Conservation (phyloP, 37 sponge, comb jelly and placozoan genomes). For the Bolinopsis microptera region DNA sequence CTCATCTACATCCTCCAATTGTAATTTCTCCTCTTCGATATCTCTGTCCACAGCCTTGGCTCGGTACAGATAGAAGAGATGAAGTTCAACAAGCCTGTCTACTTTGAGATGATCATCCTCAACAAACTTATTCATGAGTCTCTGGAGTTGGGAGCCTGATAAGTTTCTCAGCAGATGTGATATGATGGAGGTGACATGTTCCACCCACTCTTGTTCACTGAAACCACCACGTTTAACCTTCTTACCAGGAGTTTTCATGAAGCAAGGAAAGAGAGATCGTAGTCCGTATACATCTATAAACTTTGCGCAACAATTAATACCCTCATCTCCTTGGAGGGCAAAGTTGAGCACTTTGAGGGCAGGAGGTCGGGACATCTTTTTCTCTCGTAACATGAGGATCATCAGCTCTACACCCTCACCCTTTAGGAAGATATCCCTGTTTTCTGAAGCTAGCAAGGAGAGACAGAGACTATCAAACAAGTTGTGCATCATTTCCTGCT, state of each 20-base stretch:
- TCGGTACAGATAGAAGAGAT: conserved; percentile 77
- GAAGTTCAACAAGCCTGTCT: conserved; percentile 92
- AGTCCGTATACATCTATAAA: conserved; percentile 95
- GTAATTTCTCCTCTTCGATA: conserved; percentile 31
- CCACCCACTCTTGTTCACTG: conserved; percentile 80
- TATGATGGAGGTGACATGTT: conserved; percentile 90
- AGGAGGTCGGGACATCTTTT: conserved; percentile 78
- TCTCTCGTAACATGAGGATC: conserved; percentile 90
- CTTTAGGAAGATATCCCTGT: conserved; percentile 85
- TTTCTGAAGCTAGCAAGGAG: conserved; percentile 79
- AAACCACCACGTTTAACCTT: conserved; percentile 66
- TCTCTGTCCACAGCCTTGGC: conserved; percentile 67
- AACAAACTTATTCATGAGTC: conserved; percentile 83
- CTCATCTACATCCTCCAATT: conserved; percentile 66
- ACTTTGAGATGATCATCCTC: conserved; percentile 94
- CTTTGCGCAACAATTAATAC: conserved; percentile 84
- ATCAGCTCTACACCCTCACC: conserved; percentile 98
- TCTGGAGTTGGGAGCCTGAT: neutral
- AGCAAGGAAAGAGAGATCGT: conserved; percentile 86
- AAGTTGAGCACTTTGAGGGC: conserved; percentile 94
- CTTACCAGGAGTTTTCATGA: conserved; percentile 86
- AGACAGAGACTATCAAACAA: conserved; percentile 96
- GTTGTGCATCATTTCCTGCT: conserved; percentile 96
- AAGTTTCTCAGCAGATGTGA: conserved; percentile 81
- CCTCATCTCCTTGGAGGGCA: conserved; percentile 81